Evolutionary conservation across 1,140 invertebrate species (phyloP).

Genomic region (Agrilus planipennis): DNA sequence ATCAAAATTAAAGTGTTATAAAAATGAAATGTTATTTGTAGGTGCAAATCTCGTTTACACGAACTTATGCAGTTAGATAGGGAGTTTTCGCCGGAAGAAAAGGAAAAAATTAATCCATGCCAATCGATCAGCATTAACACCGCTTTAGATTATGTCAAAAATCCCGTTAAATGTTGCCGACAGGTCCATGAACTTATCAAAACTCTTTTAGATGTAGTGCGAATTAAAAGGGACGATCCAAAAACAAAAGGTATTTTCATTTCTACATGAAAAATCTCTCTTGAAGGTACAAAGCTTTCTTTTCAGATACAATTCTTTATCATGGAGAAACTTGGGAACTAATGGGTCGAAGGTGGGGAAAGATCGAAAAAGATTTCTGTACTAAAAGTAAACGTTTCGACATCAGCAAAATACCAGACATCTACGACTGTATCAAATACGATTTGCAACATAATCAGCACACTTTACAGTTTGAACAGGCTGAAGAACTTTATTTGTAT

Average conservation of each 20-base stretch:
- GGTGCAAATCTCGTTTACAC: constrained; percentile 89
- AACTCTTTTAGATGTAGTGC: constrained; percentile 74
- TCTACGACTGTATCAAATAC: constrained; percentile 99
- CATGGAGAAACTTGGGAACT: constrained; percentile 99
- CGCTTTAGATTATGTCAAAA: constrained; percentile 91
- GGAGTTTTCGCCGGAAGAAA: constrained; percentile 80
- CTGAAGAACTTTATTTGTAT: constrained; percentile 90
- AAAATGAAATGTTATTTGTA: constrained; percentile 33
- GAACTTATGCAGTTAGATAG: constrained; percentile 84
- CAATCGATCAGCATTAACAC: constrained; percentile 74
- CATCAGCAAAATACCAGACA: constrained; percentile 98
- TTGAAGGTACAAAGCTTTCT: constrained; percentile 5
- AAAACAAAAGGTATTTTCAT: constrained; percentile 62
- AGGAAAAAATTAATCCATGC: constrained; percentile 79
- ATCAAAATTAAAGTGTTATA: constrained; percentile 3
- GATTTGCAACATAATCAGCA: constrained; percentile 97
- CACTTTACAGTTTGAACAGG: constrained; percentile 84
- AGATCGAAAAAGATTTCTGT: constrained; percentile 97
- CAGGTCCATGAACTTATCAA: constrained; percentile 79
- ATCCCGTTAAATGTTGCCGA: constrained; percentile 89
- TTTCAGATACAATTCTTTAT: constrained; percentile 78
- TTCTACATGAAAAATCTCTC: not conserved
- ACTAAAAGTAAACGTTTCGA: constrained; percentile 88
- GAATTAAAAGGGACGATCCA: constrained; percentile 72
- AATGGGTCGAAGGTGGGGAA: constrained; percentile 95